Evolutionary conservation across 1,140 invertebrate genomes (phyloP).

Genomic region (Adelges cooleyi): DNA sequence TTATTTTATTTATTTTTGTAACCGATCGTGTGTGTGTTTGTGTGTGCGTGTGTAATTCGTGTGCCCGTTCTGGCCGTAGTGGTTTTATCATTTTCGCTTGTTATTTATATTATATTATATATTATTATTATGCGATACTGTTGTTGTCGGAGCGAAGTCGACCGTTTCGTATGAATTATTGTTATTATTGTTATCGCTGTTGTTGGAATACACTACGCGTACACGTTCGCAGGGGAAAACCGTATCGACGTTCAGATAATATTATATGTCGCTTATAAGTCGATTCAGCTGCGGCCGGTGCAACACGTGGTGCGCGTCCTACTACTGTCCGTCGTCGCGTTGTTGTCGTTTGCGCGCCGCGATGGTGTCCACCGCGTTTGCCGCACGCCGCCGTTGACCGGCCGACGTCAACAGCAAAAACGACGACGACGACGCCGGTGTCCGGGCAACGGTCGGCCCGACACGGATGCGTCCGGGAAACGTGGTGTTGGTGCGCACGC

Average conservation of each 20-base stretch:
- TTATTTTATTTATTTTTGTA: too few species aligned
- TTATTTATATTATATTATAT: too few species aligned
- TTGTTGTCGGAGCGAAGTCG: too few species aligned
- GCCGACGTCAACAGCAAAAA: not conserved
- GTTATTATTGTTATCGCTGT: too few species aligned
- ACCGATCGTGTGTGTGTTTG: not conserved
- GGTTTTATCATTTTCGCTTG: too few species aligned
- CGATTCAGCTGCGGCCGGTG: not conserved
- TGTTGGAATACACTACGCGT: too few species aligned
- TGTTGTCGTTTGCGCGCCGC: not conserved
- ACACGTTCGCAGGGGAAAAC: too few species aligned
- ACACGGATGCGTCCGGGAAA: constrained; percentile 26
- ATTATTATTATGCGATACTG: too few species aligned
- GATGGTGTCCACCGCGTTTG: not conserved
- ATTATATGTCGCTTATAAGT: too few species aligned
- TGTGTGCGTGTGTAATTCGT: not conserved
- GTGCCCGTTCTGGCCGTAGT: not conserved
- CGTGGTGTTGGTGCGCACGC: constrained; percentile 22
- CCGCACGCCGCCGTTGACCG: not conserved
- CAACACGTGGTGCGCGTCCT: not conserved
- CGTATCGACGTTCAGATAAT: too few species aligned
- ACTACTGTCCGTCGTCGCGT: not conserved
- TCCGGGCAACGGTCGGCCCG: not conserved
- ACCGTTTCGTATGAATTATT: too few species aligned
- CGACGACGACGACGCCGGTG: not conserved